Conservation (phyloP, 2,113 vertebrate species). For the Monarcha castaneiventris region DNA sequence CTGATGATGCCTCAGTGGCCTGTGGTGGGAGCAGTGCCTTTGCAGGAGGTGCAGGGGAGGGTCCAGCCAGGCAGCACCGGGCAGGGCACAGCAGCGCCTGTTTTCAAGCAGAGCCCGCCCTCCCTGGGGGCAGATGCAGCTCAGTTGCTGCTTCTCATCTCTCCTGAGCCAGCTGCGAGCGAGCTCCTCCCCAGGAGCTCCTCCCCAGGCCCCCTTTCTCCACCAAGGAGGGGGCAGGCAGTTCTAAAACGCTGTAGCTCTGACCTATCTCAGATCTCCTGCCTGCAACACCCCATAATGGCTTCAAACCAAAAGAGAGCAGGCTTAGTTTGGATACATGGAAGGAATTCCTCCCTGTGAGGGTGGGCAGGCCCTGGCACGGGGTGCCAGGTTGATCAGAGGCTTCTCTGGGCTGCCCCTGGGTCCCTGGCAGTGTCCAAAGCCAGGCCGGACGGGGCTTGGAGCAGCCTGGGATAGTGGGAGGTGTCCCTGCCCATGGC, state of each 20-base stretch:
- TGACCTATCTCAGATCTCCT: not conserved
- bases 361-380: not conserved
- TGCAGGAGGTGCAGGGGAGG: not conserved
- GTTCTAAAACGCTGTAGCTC: not conserved
- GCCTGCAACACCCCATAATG: not conserved
- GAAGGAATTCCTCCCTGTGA: accelerated
- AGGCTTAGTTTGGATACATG: not conserved
- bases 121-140: not conserved
- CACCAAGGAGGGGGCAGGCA: not conserved
- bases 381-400: not conserved
- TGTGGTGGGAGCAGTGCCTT: not conserved
- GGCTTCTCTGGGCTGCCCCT: not conserved
- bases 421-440: not conserved
- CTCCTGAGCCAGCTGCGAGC: not conserved
- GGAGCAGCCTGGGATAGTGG: not conserved
- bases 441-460: accelerated
- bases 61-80: not conserved
- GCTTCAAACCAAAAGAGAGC: not conserved
- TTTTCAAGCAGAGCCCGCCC: not conserved
- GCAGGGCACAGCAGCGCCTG: accelerated
- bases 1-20: not conserved
- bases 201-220: not conserved
- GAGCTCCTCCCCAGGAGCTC: not conserved
- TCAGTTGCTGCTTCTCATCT: not conserved
- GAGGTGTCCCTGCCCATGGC: not conserved